Percentiles rank a stretch among this genome's conserved stretches.
These are phyloP conservation scores for Phoxinus phoxinus DNA, from an alignment of 2,113 vertebrate species.

Conservation along the genomic window DNA sequence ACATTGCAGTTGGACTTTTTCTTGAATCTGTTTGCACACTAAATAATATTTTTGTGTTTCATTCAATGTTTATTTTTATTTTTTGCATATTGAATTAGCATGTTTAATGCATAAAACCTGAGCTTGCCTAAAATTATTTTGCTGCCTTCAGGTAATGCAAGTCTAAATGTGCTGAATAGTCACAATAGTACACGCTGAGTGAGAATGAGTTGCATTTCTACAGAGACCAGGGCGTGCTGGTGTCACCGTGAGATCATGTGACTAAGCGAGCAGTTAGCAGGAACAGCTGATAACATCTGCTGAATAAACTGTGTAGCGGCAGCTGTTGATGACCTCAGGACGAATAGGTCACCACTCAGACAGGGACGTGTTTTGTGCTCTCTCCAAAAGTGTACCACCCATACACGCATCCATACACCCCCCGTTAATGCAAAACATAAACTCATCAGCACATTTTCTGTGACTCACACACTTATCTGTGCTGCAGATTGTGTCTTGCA, in stretches of 20 bases:
- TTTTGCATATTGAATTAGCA: not conserved
- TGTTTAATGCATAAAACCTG: not conserved
- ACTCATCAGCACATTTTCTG: not conserved
- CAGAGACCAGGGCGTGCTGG: not conserved
- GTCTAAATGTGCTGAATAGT: not conserved
- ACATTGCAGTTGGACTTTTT: no score
- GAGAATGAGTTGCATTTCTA: not conserved
- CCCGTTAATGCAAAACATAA: not conserved
- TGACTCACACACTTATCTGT: not conserved
- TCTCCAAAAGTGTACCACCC: not conserved
- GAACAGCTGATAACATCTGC: slow-evolving; percentile 21
- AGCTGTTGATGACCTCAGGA: slow-evolving; percentile 18
- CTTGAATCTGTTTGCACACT: not conserved
- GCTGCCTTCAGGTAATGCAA: not conserved
- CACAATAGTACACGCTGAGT: not conserved
- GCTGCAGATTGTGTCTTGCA: not conserved
- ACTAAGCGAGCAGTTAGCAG: not conserved
- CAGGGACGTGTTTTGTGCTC: not conserved
- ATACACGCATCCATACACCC: not conserved
- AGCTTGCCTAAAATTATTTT: not conserved
- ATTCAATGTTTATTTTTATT: not conserved
- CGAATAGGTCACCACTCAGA: not conserved
- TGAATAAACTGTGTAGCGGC: slow-evolving; percentile 17
- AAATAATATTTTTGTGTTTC: not conserved
- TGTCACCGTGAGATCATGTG: not conserved